Base-by-base conservation (phyloP, 2,113 vertebrate genomes). In the Canis aureus region DNA sequence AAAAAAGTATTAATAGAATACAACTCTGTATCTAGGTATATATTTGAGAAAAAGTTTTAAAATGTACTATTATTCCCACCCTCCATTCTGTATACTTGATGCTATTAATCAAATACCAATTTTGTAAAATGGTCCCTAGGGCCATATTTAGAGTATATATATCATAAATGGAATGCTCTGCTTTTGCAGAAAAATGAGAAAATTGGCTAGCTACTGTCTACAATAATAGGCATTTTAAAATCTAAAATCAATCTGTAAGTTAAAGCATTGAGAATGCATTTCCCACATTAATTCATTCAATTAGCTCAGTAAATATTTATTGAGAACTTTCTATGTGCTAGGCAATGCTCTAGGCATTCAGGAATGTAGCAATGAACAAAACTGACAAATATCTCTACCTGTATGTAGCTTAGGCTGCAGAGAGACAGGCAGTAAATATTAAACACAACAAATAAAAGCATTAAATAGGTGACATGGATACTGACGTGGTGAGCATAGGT, bases 181-280 rank as follows among this genome's bases (percentile, higher is more conserved):
- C 38, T 84, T 92, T 89, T 81, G 27, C 64, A 92, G 64, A 89
- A 97, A 96, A 97, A 57, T 92, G 64, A 94, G 64, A 66, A 80
- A 84, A 81, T 43, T 7, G 19, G 66, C 66, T 67, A 74, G 25
- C 27, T 49, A 38, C 25, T 93, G 67, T 89, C 57, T 89, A n/a
- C 4, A 57, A 11, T 89, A 71, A 23, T 84, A 81, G 67, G 35
- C 32, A 84, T 74, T 88, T 78, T 80, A 88, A 93, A 93, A 83
- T 83, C 3, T 80, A 80, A 91, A 91, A 71, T 79, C 8, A 3
- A 1, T 88, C 81, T 66, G 15, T 55, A 57, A 84, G 11, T 84
- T 55, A 95, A 80, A 49, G 71, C n/a, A 43, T 51, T 78, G 80
- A 76, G 81, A 90, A 60, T 79, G 20, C 25, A 93, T 87, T 93